Base-by-base conservation (phyloP, 1,140 invertebrate species). In the Arion vulgaris region DNA sequence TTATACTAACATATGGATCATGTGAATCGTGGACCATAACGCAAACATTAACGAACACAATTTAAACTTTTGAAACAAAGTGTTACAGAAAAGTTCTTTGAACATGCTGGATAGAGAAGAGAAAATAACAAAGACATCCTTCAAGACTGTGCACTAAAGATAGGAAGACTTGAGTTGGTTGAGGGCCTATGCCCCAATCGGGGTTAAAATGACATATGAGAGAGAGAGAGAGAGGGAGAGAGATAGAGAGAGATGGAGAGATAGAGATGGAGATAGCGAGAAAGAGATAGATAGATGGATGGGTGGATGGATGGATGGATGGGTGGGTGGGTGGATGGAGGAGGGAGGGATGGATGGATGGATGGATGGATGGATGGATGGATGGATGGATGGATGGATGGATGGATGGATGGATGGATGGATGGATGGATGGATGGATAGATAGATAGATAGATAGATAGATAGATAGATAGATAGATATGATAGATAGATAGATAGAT, bases 291-390 rank as follows among this genome's bases (percentile, higher is more conserved):
- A 66, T 28, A 66, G 62, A 73, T 38, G 41, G 71, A 73, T 38
- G 41, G 71, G 41, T 38, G 41, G 71, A 73, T 38, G 41, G 71
- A 73, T 38, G 41, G 71, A 73, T 38, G 41, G 71, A 73, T 38
- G 36, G 74, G 36, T 9, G 32, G 74, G 26, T 23, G 36, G 74
- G 32, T 17, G 32, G 74, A 76, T 26, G 32, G 74, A 51, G 41
- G 71, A 73, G 4, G 41, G 71, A 73, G 4, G 36, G 74, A 57
- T 9, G 32, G 74, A 36, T 23, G 36, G 74, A 51, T 17, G 32
- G 74, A 76, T 26, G 32, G 74, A 51, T 15, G 32, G 62, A 66
- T 34, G 32, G 62, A 66, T 66, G 32, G 28, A 66, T 9, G 32
- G 28, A 66, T 66, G 32, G 62, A 66, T 11, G 41, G 71, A 73